These are phyloP conservation scores for Euproctis similis DNA, from an alignment of 2,888 invertebrate genomes.

Conservation along the genomic window DNA sequence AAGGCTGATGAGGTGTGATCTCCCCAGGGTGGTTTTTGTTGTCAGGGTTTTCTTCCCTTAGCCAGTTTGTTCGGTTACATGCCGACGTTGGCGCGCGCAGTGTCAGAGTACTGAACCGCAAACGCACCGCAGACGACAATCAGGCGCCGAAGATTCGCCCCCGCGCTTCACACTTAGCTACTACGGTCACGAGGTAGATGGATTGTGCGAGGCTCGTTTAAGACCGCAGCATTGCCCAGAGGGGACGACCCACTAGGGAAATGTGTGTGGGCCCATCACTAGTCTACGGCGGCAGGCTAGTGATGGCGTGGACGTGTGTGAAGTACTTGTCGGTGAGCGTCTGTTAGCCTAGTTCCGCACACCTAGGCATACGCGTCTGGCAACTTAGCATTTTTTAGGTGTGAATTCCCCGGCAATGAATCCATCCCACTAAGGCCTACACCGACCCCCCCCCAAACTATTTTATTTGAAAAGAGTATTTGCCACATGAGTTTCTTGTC, in stretches of 20 bases:
- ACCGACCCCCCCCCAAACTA: too few species aligned
- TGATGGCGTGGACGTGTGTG: too few species aligned
- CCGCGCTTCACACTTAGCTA: background rate
- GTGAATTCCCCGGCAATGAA: too few species aligned
- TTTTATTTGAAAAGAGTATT: too few species aligned
- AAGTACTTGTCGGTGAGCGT: too few species aligned
- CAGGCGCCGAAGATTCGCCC: background rate
- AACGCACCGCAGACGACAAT: background rate
- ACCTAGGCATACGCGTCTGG: too few species aligned
- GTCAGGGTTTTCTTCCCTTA: background rate
- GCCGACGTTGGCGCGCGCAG: background rate
- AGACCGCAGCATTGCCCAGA: too few species aligned
- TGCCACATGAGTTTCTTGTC: too few species aligned
- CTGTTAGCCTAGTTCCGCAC: too few species aligned
- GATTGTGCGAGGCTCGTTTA: background rate
- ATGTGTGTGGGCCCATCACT: background rate
- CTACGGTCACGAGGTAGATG: constrained; percentile 2
- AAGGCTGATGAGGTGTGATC: background rate
- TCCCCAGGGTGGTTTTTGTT: too few species aligned
- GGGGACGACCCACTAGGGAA: background rate
- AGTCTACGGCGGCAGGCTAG: background rate
- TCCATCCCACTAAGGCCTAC: too few species aligned
- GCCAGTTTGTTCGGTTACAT: background rate
- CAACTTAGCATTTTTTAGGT: too few species aligned
- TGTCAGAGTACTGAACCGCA: background rate